Evolutionary conservation across 2,797 vertebrate genomes (phyloP).

Genomic region (Anabas testudineus): DNA sequence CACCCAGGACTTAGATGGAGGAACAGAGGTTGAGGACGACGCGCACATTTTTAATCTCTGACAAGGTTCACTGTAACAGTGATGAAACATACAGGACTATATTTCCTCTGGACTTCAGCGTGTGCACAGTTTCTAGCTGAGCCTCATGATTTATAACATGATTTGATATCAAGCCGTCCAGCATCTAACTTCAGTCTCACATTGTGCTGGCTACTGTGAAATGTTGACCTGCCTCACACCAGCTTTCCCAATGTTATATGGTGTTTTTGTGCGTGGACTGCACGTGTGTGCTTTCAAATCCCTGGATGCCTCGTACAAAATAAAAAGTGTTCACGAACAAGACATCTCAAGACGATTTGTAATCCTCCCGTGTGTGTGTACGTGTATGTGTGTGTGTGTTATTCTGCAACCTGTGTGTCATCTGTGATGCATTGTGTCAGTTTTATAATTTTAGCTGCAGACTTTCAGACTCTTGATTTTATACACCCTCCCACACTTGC

Average conservation of each 20-base stretch:
- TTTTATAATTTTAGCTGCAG: conserved; percentile 67
- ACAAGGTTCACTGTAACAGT: no score
- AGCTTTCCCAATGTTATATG: neutral
- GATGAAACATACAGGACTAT: no score
- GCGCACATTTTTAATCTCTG: no score
- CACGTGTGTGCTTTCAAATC: no score
- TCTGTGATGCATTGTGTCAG: conserved; percentile 63
- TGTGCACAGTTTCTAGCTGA: conserved; percentile 3
- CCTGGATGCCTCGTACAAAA: no score
- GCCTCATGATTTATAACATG: conserved; percentile 20
- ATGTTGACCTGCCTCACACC: conserved; percentile 20
- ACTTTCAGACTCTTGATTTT: conserved; percentile 70
- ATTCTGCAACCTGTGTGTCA: conserved; percentile 38
- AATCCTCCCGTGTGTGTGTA: conserved; percentile 14
- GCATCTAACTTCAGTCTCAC: conserved; percentile 20
- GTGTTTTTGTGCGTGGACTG: neutral
- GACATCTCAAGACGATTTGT: conserved; percentile 17
- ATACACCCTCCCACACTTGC: conserved; percentile 55
- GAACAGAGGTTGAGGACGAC: no score
- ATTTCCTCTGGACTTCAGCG: conserved; percentile 12
- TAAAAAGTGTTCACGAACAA: conserved; percentile 38
- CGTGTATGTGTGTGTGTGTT: conserved; percentile 14
- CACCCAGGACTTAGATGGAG: no score
- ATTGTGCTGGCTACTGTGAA: conserved; percentile 3
- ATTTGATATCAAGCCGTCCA: conserved; percentile 27